phyloP scores from a whole-genome alignment of 2,113 vertebrate species.

The Leiothrix lutea region DNA sequence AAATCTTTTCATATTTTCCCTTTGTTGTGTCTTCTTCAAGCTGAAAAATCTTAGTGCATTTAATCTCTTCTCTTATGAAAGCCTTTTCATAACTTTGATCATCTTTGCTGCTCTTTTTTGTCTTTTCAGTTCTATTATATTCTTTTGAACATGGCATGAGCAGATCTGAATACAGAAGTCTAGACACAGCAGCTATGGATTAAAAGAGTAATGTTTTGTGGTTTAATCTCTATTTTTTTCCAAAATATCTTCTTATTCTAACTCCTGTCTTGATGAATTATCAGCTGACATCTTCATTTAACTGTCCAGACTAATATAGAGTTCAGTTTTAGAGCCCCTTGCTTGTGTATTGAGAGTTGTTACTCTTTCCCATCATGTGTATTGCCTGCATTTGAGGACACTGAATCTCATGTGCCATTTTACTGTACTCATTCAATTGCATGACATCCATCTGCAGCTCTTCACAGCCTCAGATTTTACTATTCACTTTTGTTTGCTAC shows the following conservation, averaged over 20 bases:
- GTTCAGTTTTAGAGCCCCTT: background rate
- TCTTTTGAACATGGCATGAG: slow-evolving; percentile 2
- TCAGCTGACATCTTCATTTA: background rate
- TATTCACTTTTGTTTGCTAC: background rate
- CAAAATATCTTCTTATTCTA: background rate
- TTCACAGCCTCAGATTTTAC: background rate
- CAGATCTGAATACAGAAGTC: background rate
- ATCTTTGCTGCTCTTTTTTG: slow-evolving; percentile 4
- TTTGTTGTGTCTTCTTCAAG: slow-evolving; percentile 25
- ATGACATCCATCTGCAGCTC: background rate
- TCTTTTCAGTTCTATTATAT: slow-evolving; percentile 5
- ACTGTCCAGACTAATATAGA: background rate
- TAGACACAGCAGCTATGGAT: background rate
- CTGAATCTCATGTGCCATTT: background rate
- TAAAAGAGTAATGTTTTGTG: background rate
- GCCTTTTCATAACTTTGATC: slow-evolving; percentile 25
- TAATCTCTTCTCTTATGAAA: slow-evolving; percentile 32
- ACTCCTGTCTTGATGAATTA: background rate
- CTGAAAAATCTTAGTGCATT: slow-evolving; percentile 6
- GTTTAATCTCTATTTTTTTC: background rate
- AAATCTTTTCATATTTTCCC: background rate
- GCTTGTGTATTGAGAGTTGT: background rate
- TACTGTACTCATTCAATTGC: background rate
- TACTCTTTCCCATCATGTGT: background rate
- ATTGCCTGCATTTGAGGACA: background rate